Evolutionary conservation across 37 sponge, comb jelly and placozoan species (phyloP).

Genomic region (Crambe crambe): DNA sequence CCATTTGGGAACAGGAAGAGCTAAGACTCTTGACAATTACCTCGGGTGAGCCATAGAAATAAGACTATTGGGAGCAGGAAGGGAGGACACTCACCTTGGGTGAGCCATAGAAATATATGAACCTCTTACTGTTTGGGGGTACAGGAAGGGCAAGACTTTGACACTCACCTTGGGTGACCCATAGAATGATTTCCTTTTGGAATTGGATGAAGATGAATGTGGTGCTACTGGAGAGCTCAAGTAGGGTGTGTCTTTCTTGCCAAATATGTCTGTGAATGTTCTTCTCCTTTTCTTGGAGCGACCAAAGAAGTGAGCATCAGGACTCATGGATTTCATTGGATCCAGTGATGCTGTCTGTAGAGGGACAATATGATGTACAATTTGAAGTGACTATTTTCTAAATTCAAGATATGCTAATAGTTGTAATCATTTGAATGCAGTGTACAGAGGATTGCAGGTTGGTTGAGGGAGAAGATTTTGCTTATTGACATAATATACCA

Average conservation of each 20-base stretch:
- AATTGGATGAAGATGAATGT: neutral
- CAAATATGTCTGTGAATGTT: slow-evolving; percentile 24
- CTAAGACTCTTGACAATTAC: neutral
- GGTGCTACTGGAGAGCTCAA: neutral
- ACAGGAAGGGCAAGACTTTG: too few species aligned
- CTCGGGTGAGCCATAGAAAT: neutral
- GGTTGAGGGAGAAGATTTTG: too few species aligned
- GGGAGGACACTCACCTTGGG: neutral
- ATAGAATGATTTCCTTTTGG: slow-evolving; percentile 31
- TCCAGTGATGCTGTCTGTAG: slow-evolving; percentile 3
- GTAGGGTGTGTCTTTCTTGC: slow-evolving; percentile 5
- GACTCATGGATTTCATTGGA: neutral
- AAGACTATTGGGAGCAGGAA: neutral
- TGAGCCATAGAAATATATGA: neutral
- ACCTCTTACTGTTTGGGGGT: too few species aligned
- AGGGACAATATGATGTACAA: neutral
- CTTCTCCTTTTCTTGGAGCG: slow-evolving; percentile 16
- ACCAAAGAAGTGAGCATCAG: neutral
- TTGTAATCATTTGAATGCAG: neutral
- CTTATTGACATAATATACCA: too few species aligned
- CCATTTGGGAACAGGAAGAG: neutral
- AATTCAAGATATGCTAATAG: neutral
- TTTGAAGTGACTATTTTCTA: neutral
- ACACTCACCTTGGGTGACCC: slow-evolving; percentile 16
- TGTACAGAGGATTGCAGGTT: too few species aligned